Evolutionary conservation across 2,888 invertebrate species (phyloP).

Genomic region (Schizotus pectinicornis): DNA sequence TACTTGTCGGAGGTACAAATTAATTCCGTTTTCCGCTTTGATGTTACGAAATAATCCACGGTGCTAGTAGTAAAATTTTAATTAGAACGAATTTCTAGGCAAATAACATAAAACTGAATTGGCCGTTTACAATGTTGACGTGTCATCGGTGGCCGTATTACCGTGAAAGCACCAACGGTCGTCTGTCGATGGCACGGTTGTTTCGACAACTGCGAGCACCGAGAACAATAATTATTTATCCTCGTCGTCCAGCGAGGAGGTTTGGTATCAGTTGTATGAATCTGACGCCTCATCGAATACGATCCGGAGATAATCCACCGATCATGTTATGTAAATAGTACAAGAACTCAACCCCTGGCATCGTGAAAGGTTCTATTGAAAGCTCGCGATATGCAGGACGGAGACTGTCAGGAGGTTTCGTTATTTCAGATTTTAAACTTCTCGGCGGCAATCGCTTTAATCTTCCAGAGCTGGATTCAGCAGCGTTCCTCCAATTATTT

Average conservation of each 20-base stretch:
- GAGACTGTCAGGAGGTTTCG: constrained; percentile 7
- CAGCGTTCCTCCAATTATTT: background rate
- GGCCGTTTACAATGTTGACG: constrained; percentile 16
- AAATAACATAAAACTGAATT: constrained; percentile 7
- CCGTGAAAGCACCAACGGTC: background rate
- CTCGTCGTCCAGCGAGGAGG: background rate
- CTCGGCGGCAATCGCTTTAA: background rate
- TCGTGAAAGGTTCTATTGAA: constrained; percentile 4
- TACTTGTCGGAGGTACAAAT: constrained; percentile 1
- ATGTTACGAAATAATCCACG: constrained; percentile 18
- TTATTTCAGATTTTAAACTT: constrained; percentile 1
- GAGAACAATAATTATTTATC: background rate
- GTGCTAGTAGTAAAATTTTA: constrained; percentile 8
- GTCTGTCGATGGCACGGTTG: background rate
- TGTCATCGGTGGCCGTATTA: constrained; percentile 5
- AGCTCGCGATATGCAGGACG: background rate
- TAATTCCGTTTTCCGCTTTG: constrained; percentile 1
- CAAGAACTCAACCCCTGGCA: constrained; percentile 30
- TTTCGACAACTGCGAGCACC: background rate
- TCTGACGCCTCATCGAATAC: constrained; percentile 36
- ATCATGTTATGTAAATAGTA: constrained; percentile 37
- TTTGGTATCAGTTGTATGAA: constrained; percentile 11
- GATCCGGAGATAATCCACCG: constrained; percentile 30
- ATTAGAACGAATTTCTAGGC: constrained; percentile 17
- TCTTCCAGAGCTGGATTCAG: background rate